phyloP scores from a whole-genome alignment of 2,113 vertebrate species.

The Plestiodon gilberti region DNA sequence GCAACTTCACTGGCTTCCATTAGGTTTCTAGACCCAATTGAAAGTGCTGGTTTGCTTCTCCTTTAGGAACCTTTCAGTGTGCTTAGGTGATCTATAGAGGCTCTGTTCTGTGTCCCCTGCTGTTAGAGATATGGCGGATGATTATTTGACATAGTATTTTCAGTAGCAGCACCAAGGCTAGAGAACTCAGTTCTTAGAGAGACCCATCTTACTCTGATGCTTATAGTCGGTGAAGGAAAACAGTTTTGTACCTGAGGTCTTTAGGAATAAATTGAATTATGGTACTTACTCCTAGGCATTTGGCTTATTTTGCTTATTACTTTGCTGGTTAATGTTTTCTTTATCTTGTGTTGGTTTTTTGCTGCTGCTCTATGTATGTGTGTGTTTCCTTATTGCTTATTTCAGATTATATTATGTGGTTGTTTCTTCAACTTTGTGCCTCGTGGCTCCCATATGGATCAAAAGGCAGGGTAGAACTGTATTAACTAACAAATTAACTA shows the following conservation, averaged over 20 bases:
- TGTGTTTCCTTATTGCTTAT: too few relatives aligned
- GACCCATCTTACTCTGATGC: not conserved
- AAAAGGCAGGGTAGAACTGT: too few relatives aligned
- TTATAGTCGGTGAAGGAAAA: not conserved
- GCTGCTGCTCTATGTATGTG: too few relatives aligned
- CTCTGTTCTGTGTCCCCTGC: not conserved
- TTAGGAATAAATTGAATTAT: not conserved
- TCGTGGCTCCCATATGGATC: too few relatives aligned
- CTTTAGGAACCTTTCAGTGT: not conserved
- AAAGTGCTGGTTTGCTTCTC: not conserved
- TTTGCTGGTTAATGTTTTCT: not conserved
- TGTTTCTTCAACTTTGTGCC: too few relatives aligned
- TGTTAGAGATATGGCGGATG: not conserved
- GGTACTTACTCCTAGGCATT: not conserved
- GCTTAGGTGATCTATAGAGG: not conserved
- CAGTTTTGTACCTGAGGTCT: too few relatives aligned
- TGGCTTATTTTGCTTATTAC: not conserved
- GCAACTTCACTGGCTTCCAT: not conserved
- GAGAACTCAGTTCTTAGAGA: not conserved
- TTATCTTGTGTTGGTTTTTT: not conserved
- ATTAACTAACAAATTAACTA: too few relatives aligned
- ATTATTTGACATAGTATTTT: not conserved
- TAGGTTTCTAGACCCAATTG: not conserved
- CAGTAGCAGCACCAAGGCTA: not conserved
- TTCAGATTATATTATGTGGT: too few relatives aligned